These are phyloP conservation scores for Ceratina calcarata DNA, from an alignment of 1,140 invertebrate species.

Conservation along the genomic window DNA sequence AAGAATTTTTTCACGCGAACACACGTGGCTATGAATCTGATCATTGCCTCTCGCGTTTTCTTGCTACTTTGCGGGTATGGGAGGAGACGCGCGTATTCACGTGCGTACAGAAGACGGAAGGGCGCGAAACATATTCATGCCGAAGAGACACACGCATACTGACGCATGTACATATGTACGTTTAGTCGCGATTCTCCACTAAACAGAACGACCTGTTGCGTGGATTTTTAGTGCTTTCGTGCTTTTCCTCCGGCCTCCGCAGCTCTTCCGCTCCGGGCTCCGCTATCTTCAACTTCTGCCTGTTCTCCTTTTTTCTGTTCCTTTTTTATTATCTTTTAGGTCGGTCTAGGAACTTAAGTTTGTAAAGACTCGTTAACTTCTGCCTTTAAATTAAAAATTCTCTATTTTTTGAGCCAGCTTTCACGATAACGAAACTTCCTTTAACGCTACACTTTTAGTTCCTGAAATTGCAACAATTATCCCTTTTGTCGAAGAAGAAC, in stretches of 20 bases:
- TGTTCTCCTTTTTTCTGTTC: too few species aligned
- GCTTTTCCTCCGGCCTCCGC: too few species aligned
- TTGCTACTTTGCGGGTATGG: neutral
- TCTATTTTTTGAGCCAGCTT: too few species aligned
- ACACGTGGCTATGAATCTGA: too few species aligned
- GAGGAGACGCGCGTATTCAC: neutral
- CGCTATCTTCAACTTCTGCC: neutral
- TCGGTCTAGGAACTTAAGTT: too few species aligned
- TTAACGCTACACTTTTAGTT: too few species aligned
- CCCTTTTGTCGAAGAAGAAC: too few species aligned
- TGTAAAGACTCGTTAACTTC: too few species aligned
- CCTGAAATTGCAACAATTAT: too few species aligned
- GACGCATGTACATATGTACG: neutral
- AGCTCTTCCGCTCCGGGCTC: slow-evolving; percentile 2
- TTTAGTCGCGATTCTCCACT: slow-evolving; percentile 8
- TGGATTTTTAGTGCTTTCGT: slow-evolving; percentile 55
- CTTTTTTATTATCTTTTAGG: neutral
- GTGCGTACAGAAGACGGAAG: neutral
- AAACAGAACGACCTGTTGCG: slow-evolving; percentile 66
- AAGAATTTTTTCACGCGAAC: too few species aligned
- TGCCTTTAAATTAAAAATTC: too few species aligned
- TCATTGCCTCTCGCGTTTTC: neutral
- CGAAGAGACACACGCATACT: slow-evolving; percentile 11
- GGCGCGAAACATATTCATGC: slow-evolving; percentile 8
- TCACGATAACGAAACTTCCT: too few species aligned